Evolutionary conservation across 1,140 invertebrate genomes (phyloP).

Genomic region (Catajapyx aquilonaris): DNA sequence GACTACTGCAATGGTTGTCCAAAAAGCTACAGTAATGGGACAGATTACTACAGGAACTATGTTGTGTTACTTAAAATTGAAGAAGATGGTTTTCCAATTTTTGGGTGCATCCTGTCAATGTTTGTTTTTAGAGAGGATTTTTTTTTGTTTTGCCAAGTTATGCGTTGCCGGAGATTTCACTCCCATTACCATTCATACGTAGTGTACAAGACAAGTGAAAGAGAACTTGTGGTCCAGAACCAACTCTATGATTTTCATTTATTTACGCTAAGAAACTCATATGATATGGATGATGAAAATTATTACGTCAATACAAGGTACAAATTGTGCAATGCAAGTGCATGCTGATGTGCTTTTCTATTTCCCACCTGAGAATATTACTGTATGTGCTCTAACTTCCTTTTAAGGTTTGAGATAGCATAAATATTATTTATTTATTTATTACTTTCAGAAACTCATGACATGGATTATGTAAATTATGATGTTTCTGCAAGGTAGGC

Average conservation of each 20-base stretch:
- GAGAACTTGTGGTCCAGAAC: neutral
- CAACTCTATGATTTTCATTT: neutral
- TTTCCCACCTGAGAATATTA: neutral
- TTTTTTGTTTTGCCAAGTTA: neutral
- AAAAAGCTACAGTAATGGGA: no score
- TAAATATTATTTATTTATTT: neutral
- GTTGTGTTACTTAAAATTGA: neutral
- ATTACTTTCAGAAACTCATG: neutral
- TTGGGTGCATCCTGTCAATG: neutral
- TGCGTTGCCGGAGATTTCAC: neutral
- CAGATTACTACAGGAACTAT: neutral
- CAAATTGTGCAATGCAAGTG: neutral
- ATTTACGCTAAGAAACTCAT: neutral
- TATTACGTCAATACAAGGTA: neutral
- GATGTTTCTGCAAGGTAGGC: no score
- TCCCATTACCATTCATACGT: neutral
- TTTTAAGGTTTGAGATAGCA: neutral
- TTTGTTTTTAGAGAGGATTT: neutral
- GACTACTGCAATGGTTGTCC: no score
- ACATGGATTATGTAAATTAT: no score
- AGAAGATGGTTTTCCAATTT: neutral
- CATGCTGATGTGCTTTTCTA: neutral
- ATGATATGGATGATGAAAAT: neutral
- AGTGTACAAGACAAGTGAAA: neutral
- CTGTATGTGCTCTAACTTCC: neutral